Evolutionary conservation across 2,113 vertebrate genomes (phyloP).

Genomic region (Ictidomys tridecemlineatus): DNA sequence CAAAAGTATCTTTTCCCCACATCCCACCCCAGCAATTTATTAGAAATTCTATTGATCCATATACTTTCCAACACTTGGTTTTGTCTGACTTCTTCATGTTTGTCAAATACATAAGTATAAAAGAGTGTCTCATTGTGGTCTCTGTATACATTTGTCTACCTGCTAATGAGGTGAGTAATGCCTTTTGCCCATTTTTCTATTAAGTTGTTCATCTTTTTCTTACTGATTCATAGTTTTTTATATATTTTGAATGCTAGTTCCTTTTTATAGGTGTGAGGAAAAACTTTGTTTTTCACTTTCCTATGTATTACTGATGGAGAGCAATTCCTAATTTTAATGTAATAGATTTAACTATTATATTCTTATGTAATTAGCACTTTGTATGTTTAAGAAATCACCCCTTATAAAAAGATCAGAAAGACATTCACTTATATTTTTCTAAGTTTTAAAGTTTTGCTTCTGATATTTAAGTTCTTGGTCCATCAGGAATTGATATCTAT

Average conservation of each 20-base stretch:
- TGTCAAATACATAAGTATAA: background rate
- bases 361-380: background rate
- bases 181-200: constrained; percentile 27
- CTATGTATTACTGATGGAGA: background rate
- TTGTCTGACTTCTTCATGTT: background rate
- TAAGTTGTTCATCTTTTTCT: background rate
- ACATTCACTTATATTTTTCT: background rate
- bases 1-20: background rate
- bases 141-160: background rate
- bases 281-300: background rate
- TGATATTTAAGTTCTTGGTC: constrained; percentile 1
- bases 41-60: background rate
- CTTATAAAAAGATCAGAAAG: background rate
- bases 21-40: background rate
- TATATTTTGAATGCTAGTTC: background rate
- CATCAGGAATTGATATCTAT: background rate
- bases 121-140: background rate
- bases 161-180: background rate
- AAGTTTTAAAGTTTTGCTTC: background rate
- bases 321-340: background rate
- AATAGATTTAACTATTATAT: background rate
- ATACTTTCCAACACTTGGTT: background rate
- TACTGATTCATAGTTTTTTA: background rate
- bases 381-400: constrained; percentile 14
- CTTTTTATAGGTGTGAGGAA: background rate